Evolutionary conservation across 1,140 invertebrate species (phyloP), one percentile per base, ranked within the genome.

Genomic region (Spodoptera litura): DNA sequence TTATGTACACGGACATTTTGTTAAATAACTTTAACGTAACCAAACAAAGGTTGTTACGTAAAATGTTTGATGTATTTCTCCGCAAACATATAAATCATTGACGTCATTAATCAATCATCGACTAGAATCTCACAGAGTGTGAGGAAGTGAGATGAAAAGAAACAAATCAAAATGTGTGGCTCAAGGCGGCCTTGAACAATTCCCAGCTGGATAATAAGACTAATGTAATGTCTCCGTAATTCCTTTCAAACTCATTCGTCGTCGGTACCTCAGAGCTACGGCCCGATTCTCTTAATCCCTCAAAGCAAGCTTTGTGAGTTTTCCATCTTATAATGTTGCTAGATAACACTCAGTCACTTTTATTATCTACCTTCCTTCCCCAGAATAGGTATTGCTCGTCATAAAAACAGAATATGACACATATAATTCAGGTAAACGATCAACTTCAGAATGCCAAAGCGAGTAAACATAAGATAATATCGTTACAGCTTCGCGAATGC

Each of bases 151-250:
- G 44, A 71, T 20, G 68, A 56, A 56, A 73, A 25, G 55, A 49
- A 73, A 73, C 71, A 61, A 73, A 73, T 59, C 5, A 51, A 73
- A 27, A 73, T 49, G 38, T 25, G 15, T 73, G 11, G 11, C 31
- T 52, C 25, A 68, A 61, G 44, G 15, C 55, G 51, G 59, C 15
- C 56, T 44, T 71, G 31, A 77, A 44, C 70, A 78, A 79, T 72
- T 61, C 62, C 70, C 58, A 61, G 52, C 31, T 72, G 66, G 74
- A 20, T 78, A 80, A 76, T 62, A 76, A 35, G 62, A 72, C 75
- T 80, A 75, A 83, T 78, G 58, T 75, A 71, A 80, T 78, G 49
- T 80, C 49, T 80, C 56, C 62, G 25, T 70, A 72, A 80, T 78
- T 74, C 78, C 78, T 51, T 61, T 75, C 70, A 80, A 70, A 56